Base-by-base conservation (phyloP, 2,113 vertebrate species). In the Psittacula cyanocephala region DNA sequence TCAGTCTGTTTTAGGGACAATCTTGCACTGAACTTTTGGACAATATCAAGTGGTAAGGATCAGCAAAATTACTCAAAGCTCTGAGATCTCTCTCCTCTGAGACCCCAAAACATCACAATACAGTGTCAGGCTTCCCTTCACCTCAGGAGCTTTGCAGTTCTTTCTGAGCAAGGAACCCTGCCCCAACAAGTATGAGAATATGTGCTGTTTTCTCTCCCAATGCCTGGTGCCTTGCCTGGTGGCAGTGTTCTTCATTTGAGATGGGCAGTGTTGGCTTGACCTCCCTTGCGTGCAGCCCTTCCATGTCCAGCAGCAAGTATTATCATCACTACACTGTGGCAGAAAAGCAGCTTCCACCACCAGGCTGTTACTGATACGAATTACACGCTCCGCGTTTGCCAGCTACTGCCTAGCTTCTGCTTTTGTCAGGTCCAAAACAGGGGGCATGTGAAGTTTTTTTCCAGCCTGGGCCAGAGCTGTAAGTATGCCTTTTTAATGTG, bases 201-300 rank as follows among this genome's bases (percentile, higher is more conserved):
- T 17, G 33, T 70, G 10, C 3, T 9, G 11, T 49, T 25, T 63
- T 93, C 33, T 44, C 23, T 49, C 11, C 5, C 3, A 2, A 15
- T 1, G 4, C 23, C 50, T 59, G 18, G 19, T 7, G 22, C n/a
- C 27, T 35, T 47, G 12, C 5, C 17, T 62, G n/a, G 11, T 69
- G 39, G 13, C 37, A 0, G 0, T 10, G 22, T 63, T 18, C 60
- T 60, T 72, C 1, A 2, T 70, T 23, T 27, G 60, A 50, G 50
- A 49, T 55, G 60, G 33, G 2, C 33, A 22, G 1, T 55, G 13
- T 43, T 71, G n/a, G 15, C 16, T 86, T 74, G 39, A 19, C 9
- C 46, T 47, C 11, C 33, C 10, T 53, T 3, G 0, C 1, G 0
- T 17, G 43, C 25, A 64, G n/a, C 33, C 46, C 83, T 81, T 37